Evolutionary conservation across 2,888 invertebrate species (phyloP).

Genomic region (Sussaba pulchella): DNA sequence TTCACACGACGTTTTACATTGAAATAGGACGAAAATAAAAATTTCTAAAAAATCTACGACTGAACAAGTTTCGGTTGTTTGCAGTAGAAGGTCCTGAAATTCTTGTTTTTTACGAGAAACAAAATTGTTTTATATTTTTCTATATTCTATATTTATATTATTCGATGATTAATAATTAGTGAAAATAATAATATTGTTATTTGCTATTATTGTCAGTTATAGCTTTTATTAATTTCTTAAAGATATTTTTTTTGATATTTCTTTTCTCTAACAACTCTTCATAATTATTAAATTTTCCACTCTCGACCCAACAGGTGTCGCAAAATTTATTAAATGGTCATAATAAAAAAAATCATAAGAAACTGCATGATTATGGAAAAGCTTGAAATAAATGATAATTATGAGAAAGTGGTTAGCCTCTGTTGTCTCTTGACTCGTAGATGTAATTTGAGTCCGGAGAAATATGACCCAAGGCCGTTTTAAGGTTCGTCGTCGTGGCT

Average conservation of each 20-base stretch:
- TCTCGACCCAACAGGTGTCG: not conserved
- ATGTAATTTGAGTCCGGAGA: slow-evolving; percentile 5
- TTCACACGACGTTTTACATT: slow-evolving; percentile 65
- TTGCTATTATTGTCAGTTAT: no score
- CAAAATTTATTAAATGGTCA: not conserved
- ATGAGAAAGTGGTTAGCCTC: not conserved
- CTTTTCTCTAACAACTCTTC: not conserved
- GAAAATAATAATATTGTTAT: no score
- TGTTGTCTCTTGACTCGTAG: not conserved
- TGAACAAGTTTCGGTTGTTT: not conserved
- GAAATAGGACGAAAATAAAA: slow-evolving; percentile 14
- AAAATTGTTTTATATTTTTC: no score
- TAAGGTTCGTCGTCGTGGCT: slow-evolving; percentile 31
- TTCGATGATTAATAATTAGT: no score
- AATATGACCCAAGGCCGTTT: slow-evolving; percentile 24
- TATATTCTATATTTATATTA: no score
- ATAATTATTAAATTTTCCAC: no score
- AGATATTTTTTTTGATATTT: not conserved
- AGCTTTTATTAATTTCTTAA: not conserved
- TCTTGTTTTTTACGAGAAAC: no score
- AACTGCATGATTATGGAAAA: not conserved
- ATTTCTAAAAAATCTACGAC: not conserved
- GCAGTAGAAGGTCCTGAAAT: not conserved
- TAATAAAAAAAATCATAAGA: no score
- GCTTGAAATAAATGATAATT: slow-evolving; percentile 3